Evolutionary conservation across 2,113 vertebrate species (phyloP).

Genomic region (Arizona elegans): DNA sequence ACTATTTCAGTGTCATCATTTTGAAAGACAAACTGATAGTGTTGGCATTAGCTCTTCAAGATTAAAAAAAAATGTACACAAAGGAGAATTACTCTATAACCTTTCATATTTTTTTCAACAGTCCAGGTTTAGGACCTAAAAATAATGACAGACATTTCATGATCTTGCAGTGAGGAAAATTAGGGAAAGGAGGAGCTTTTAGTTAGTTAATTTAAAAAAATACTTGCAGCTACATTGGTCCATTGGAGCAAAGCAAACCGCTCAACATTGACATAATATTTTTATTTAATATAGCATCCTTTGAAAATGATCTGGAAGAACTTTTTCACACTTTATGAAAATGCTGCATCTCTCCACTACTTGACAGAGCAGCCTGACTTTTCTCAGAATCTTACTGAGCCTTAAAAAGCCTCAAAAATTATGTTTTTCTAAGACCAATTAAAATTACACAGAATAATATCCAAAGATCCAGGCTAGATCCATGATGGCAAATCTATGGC

Average conservation of each 20-base stretch:
- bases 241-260: neutral
- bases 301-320: neutral
- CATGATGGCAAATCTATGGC: too few relatives aligned
- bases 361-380: neutral
- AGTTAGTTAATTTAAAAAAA: neutral
- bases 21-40: neutral
- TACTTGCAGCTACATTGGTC: neutral
- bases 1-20: neutral
- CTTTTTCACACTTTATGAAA: neutral
- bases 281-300: neutral
- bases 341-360: neutral
- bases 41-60: neutral
- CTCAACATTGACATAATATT: neutral
- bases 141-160: neutral
- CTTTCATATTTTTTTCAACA: neutral
- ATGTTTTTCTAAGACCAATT: neutral
- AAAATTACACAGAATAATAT: neutral
- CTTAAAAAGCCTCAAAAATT: neutral
- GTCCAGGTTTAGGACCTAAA: neutral
- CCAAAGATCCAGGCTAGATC: neutral
- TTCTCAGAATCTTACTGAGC: neutral
- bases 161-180: neutral
- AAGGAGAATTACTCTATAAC: neutral
- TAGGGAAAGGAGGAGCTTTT: neutral
- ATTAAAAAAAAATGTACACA: neutral